phyloP scores from a whole-genome alignment of 2,888 invertebrate genomes.

The Ectemnius lituratus region DNA sequence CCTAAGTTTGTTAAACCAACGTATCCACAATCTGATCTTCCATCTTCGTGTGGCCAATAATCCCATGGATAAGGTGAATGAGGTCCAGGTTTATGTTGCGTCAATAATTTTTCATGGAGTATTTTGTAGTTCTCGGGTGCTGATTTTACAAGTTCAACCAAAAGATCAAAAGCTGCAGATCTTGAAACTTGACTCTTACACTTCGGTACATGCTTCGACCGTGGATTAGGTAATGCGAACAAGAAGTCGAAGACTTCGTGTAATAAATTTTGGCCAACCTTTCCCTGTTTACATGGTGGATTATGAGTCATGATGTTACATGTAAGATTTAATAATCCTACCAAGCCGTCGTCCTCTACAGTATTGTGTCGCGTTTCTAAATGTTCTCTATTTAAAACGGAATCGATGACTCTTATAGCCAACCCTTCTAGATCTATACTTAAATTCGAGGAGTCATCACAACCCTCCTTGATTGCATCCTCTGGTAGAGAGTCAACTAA shows the following conservation, averaged over 20 bases:
- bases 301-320: conserved; percentile 94
- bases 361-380: conserved; percentile 90
- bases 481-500: conserved; percentile 91
- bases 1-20: conserved; percentile 96
- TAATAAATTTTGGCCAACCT: conserved; percentile 85
- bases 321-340: conserved; percentile 91
- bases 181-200: conserved; percentile 95
- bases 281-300: conserved; percentile 90
- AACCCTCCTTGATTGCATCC: conserved; percentile 85
- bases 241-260: conserved; percentile 90
- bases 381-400: conserved; percentile 88
- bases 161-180: conserved; percentile 93
- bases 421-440: conserved; percentile 86
- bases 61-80: conserved; percentile 96
- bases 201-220: conserved; percentile 91
- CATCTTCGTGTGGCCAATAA: conserved; percentile 98
- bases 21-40: conserved; percentile 95
- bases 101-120: conserved; percentile 89
- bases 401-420: conserved; percentile 85
- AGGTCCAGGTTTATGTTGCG: conserved; percentile 91
- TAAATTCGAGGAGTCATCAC: conserved; percentile 79
- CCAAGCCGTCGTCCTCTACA: conserved; percentile 93
- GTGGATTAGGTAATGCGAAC: conserved; percentile 93
- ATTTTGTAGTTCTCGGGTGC: conserved; percentile 92
- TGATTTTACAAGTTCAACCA: conserved; percentile 92